Evolutionary conservation across 1,140 invertebrate species (phyloP).

Genomic region (Lordiphosa mommai): DNA sequence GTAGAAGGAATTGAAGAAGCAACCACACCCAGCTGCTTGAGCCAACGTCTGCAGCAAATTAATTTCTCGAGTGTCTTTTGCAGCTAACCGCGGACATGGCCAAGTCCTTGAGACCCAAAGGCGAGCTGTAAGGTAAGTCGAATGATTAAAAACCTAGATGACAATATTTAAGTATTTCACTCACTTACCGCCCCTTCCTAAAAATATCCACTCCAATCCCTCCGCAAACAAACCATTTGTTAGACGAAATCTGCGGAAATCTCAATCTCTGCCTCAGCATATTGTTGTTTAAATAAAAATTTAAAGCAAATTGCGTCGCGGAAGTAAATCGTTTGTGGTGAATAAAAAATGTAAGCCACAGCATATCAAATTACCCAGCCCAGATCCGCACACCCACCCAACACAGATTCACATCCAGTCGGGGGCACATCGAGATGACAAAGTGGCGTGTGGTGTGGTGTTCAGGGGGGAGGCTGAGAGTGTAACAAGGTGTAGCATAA

Average conservation of each 20-base stretch:
- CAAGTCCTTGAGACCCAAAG: conserved; percentile 30
- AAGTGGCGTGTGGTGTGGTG: conserved; percentile 42
- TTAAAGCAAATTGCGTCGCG: conserved; percentile 58
- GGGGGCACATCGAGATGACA: conserved; percentile 42
- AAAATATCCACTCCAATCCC: conserved; percentile 4
- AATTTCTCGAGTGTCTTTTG: conserved; percentile 62
- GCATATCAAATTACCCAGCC: conserved; percentile 68
- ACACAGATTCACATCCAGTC: conserved; percentile 24
- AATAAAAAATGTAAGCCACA: conserved; percentile 70
- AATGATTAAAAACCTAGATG: conserved; percentile 14
- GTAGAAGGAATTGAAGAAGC: conserved; percentile 1
- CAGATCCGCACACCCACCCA: neutral
- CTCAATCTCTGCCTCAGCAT: conserved; percentile 48
- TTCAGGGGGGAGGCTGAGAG: conserved; percentile 7
- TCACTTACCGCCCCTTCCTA: neutral
- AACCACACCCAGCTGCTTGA: conserved; percentile 52
- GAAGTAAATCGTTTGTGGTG: conserved; percentile 68
- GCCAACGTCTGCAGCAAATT: conserved; percentile 53
- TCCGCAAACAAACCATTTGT: conserved; percentile 34
- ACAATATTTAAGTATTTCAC: conserved; percentile 4
- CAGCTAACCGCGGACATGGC: conserved; percentile 29
- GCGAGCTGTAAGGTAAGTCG: conserved; percentile 20
- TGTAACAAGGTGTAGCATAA: conserved; percentile 61
- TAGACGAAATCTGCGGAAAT: conserved; percentile 26
- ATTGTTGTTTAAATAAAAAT: conserved; percentile 72